phyloP scores from a whole-genome alignment of 1,140 invertebrate species.

The Meloidogyne exigua region DNA sequence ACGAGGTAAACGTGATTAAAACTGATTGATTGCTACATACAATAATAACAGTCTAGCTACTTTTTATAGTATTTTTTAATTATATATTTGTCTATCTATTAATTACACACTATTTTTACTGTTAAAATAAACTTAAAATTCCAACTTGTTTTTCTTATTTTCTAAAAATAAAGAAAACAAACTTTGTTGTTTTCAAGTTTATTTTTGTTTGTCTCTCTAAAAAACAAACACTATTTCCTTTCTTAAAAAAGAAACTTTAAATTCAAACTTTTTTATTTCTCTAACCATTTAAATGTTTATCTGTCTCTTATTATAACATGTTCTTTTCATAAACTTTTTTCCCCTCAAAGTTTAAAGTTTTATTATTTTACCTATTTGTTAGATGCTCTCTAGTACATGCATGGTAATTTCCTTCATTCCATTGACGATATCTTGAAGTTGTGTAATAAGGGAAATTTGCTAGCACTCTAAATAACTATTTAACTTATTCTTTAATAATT shows the following conservation, averaged over 20 bases:
- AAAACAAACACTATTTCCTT: neutral
- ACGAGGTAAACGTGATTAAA: neutral
- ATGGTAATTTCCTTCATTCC: neutral
- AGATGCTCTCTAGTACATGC: neutral
- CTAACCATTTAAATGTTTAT: neutral
- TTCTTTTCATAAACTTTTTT: neutral
- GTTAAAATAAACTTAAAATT: neutral
- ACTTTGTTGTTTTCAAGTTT: neutral
- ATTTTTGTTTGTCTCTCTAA: neutral
- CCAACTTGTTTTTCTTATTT: neutral
- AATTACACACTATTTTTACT: neutral
- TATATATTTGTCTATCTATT: neutral
- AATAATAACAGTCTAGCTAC: neutral
- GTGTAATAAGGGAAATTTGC: slow-evolving; percentile 19
- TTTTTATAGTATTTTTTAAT: neutral
- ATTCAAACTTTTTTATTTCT: neutral
- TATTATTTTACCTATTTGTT: neutral
- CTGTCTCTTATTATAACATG: neutral
- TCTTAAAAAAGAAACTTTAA: neutral
- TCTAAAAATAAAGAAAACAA: neutral
- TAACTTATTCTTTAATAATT: neutral
- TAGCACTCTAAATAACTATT: neutral
- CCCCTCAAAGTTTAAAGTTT: neutral
- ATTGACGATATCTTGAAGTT: neutral
- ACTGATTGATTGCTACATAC: neutral